Evolutionary conservation across 2,113 vertebrate species (phyloP).

Genomic region (Cephalopholis sonnerati): DNA sequence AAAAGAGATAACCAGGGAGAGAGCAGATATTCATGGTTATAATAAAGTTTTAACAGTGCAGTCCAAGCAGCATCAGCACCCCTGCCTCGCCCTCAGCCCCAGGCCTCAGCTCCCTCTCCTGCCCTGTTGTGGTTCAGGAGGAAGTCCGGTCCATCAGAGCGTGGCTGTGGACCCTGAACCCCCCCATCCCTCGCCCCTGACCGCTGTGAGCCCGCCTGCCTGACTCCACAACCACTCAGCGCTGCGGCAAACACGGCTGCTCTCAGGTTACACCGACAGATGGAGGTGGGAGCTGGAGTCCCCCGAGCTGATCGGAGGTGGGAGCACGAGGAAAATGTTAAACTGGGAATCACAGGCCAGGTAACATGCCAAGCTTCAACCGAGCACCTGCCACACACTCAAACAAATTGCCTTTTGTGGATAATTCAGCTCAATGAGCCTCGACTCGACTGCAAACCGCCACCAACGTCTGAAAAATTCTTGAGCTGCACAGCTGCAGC

Average conservation of each 20-base stretch:
- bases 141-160: background rate
- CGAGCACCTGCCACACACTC: background rate
- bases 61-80: background rate
- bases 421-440: background rate
- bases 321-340: background rate
- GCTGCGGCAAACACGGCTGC: background rate
- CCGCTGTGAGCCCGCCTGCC: conserved; percentile 20
- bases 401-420: background rate
- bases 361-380: background rate
- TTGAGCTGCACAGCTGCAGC: conserved; percentile 52
- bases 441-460: background rate
- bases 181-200: background rate
- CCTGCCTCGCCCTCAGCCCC: background rate
- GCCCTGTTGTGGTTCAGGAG: background rate
- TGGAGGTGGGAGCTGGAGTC: background rate
- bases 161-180: background rate
- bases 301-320: background rate
- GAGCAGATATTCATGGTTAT: background rate
- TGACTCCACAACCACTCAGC: conserved; percentile 43
- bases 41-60: background rate
- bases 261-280: conserved; percentile 56
- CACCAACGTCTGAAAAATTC: background rate
- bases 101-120: background rate
- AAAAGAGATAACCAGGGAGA: background rate
- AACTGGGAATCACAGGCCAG: background rate